Base-by-base conservation (phyloP, 2,888 invertebrate genomes). In the Gari tellinella region DNA sequence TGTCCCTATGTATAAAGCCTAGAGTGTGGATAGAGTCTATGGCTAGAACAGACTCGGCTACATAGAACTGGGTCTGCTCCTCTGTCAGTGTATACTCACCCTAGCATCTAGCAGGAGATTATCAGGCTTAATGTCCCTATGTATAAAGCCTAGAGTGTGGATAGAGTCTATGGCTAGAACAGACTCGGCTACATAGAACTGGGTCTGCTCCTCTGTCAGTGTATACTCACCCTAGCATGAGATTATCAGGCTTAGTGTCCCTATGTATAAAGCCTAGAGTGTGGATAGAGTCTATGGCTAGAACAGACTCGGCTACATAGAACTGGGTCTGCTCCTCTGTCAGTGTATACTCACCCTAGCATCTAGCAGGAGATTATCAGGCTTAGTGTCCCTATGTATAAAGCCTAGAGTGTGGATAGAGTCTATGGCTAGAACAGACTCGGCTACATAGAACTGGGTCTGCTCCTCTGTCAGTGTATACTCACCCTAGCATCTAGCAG, bases 321-420 rank as follows among this genome's bases (percentile, higher is more conserved):
- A 99, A 99, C 94, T 99, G 99, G 75, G 99, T 98, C 92, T 98
- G 98, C 92, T 99, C 99, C 91, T 99, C 99, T 72, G 98, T 97
- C 65, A 99, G 94, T n/a, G 19, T n/a, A 14, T 8, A 14, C 19
- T 82, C 76, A 94, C 93, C 92, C 97, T 96, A 60, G 99, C 97
- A 93, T 99, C 99, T 86, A 99, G 93, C 81, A 99, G 94, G 88
- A 99, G 94, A 93, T 99, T 99, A 93, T 99, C 99, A 26, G 99
- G 99, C 92, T 99, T 99, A 90, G 99, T 99, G 93, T 99, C 99
- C 92, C 97, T 95, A 93, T 99, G 98, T 92, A 98, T 98, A 93
- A 98, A 98, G 82, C 97, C 97, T 82, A 98, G 95, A 92, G 98
- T 98, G 93, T 99, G 99, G 93, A 99, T 99, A 89, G 98, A 99